A percentile compares a stretch with the other conserved stretches of the same genome.
Conservation (phyloP, 1,140 invertebrate species). For the Drosophila virilis region DNA sequence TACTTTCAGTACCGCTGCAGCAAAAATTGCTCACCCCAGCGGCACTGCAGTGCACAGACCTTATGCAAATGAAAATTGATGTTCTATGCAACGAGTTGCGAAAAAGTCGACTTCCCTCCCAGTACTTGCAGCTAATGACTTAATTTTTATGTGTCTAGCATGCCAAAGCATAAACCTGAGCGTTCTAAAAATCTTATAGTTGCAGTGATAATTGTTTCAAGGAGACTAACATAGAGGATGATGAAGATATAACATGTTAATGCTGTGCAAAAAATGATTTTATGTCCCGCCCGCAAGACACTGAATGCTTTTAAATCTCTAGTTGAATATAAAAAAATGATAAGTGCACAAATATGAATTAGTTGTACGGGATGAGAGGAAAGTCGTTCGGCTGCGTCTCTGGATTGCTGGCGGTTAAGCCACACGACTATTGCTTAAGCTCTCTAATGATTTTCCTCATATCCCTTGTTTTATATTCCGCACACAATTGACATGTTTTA, state of each 20-base stretch:
- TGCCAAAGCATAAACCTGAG: slow-evolving; percentile 58
- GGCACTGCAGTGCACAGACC: slow-evolving; percentile 43
- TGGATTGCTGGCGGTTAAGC: slow-evolving; percentile 26
- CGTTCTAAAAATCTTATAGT: slow-evolving; percentile 61
- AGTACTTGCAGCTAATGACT: slow-evolving; percentile 76
- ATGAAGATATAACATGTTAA: slow-evolving; percentile 42
- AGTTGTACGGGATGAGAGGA: slow-evolving; percentile 27
- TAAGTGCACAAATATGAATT: background rate
- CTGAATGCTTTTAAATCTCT: slow-evolving; percentile 6
- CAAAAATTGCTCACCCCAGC: slow-evolving; percentile 48
- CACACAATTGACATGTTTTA: slow-evolving; percentile 8
- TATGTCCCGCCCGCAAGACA: background rate
- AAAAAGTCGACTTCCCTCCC: slow-evolving; percentile 63
- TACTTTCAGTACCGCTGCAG: slow-evolving; percentile 59
- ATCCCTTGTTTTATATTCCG: slow-evolving; percentile 16
- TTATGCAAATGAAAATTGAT: slow-evolving; percentile 57
- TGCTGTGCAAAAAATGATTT: background rate
- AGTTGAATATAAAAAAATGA: slow-evolving; percentile 10
- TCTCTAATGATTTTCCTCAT: slow-evolving; percentile 51
- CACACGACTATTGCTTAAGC: slow-evolving; percentile 14
- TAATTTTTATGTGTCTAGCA: slow-evolving; percentile 2
- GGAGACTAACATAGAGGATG: slow-evolving; percentile 35
- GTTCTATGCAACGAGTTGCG: slow-evolving; percentile 62
- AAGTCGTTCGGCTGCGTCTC: slow-evolving; percentile 42
- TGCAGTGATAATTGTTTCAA: slow-evolving; percentile 44